Evolutionary conservation across 23 tunicate genomes (phyloP), one percentile per base, ranked within the genome.

Genomic region (Ciona savignyi): DNA sequence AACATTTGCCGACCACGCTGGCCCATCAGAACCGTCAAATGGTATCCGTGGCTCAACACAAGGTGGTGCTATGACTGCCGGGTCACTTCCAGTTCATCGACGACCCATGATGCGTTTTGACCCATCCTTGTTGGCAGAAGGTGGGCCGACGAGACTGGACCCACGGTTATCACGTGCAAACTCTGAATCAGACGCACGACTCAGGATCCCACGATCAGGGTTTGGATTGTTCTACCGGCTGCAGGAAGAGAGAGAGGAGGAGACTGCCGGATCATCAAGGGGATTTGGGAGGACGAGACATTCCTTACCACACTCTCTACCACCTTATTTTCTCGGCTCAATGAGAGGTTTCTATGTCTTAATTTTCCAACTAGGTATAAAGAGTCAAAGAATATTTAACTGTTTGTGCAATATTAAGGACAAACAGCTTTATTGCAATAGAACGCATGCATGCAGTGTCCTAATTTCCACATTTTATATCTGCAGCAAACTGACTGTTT

Each of bases 341-440:
- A 68, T 65, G 30, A 67, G 87, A 82, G 87, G 87, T 82, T 3
- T 42, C 11, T n/a, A n/a, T n/a, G n/a, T n/a, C n/a, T n/a, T n/a
- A n/a, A n/a, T n/a, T n/a, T n/a, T n/a, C n/a, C n/a, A n/a, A n/a
- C n/a, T n/a, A n/a, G n/a, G n/a, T n/a, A n/a, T n/a, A n/a, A n/a
- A n/a, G n/a, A n/a, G n/a, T n/a, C n/a, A n/a, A n/a, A n/a, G n/a
- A n/a, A n/a, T n/a, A n/a, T n/a, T n/a, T n/a, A n/a, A n/a, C n/a
- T n/a, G n/a, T n/a, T n/a, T n/a, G n/a, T n/a, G n/a, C n/a, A n/a
- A n/a, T n/a, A n/a, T n/a, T n/a, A n/a, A n/a, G n/a, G n/a, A n/a
- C n/a, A n/a, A n/a, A n/a, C n/a, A n/a, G n/a, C n/a, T n/a, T n/a
- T n/a, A n/a, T n/a, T n/a, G n/a, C n/a, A n/a, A n/a, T n/a, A n/a